Base-by-base conservation (phyloP, 53 echinoderm and acorn worm species). In the Apostichopus leukothele region DNA sequence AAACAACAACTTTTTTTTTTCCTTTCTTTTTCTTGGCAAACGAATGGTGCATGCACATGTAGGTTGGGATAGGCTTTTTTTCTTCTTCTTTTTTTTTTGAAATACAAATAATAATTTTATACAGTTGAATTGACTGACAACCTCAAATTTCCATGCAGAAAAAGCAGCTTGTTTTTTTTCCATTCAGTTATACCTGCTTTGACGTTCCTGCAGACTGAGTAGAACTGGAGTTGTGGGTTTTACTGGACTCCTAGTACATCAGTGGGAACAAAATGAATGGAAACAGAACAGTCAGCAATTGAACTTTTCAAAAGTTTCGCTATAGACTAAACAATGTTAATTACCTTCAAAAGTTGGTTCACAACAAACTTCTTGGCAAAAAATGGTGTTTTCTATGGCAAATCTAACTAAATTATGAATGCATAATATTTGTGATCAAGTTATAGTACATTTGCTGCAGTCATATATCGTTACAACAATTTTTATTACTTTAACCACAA, bases 201-300 rank as follows among this genome's bases (percentile, higher is more conserved):
- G 79, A 79, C 18, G 79, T 52, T n/a, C 79, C 79, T 51, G 79
- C 18, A 79, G 79, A 79, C 14, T 79, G 79, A 79, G 79, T 79
- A 53, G 54, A 19, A 79, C 79, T 79, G 51, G 79, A 79, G 53
- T 53, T 79, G 53, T 51, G 52, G 79, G 50, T 79, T 79, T 79
- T 79, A 79, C 52, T 79, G 18, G 79, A 79, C 79, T 79, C 79
- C 79, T 79, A 79, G 63, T 11, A 63, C 63, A 16, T 63, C 63
- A 63, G 16, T 50, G 51, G n/a, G 79, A 53, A 79, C 53, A 79
- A 79, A 79, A 79, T 79, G 79, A 79, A 79, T 79, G 79, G 79
- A 79, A 79, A 52, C 53, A 14, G 16, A 63, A 63, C 0, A 39
- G 39, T 39, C 39, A 39, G 39, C 39, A 39, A 39, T 39, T 3